A percentile compares a stretch with the other conserved stretches of the same genome.
Evolutionary conservation across 2,888 invertebrate species (phyloP).

Genomic region (Galerucella calmariensis): DNA sequence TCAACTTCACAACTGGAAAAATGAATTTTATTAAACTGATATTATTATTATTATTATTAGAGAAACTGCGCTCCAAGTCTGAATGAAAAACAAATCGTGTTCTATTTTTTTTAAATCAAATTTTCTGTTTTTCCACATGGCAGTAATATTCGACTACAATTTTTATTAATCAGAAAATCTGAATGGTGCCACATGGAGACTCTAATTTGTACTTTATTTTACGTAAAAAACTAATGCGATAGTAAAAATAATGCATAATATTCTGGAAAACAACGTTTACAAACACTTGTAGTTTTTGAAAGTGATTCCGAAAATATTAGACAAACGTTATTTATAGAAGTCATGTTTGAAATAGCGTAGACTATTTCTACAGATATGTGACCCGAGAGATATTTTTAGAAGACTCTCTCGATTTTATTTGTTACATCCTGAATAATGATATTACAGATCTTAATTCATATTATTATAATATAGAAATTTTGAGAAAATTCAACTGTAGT

Average conservation of each 20-base stretch:
- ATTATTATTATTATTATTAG: no score
- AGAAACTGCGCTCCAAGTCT: no score
- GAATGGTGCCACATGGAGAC: no score
- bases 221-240: no score
- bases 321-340: constrained; percentile 48
- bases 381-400: constrained; percentile 53
- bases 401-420: constrained; percentile 53
- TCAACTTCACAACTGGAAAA: no score
- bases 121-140: no score
- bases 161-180: no score
- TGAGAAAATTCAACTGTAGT: background rate
- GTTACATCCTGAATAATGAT: constrained; percentile 28
- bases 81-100: no score
- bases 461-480: background rate
- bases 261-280: constrained; percentile 26
- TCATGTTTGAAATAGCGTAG: constrained; percentile 46
- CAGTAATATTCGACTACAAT: no score
- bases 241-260: background rate
- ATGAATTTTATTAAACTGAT: no score
- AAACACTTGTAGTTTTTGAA: constrained; percentile 30
- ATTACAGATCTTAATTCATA: constrained; percentile 15
- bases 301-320: constrained; percentile 48
- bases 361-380: constrained; percentile 52
- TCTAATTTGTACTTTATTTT: no score
- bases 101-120: no score